phyloP scores from a whole-genome alignment of 2,113 vertebrate species.

The Phoenicopterus ruber region DNA sequence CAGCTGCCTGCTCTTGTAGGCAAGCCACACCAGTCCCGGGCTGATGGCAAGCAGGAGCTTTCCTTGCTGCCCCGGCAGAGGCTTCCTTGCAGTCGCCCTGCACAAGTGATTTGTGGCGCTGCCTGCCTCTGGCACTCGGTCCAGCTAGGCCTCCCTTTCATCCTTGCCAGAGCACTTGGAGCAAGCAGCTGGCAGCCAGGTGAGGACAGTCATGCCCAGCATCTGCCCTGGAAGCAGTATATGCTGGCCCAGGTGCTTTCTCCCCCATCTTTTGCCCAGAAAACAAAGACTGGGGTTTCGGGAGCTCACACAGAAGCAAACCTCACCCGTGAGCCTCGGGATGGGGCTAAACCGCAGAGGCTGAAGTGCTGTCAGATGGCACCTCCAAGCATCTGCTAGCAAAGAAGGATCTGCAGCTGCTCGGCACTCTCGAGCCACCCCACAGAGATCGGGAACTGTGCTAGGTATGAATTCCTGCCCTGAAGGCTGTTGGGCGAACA shows the following conservation, averaged over 20 bases:
- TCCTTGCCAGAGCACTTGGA: not conserved
- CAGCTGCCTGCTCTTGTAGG: not conserved
- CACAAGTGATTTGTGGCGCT: not conserved
- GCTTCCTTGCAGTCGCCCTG: not conserved
- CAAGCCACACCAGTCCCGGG: not conserved
- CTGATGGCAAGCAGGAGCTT: not conserved
- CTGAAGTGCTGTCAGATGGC: not conserved
- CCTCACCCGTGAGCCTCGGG: not conserved
- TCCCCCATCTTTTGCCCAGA: not conserved
- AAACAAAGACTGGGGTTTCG: not conserved
- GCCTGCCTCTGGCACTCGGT: not conserved
- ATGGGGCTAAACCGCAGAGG: not conserved
- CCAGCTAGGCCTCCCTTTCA: not conserved
- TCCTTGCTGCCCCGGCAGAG: not conserved
- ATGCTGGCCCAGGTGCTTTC: not conserved
- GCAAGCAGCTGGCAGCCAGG: not conserved
- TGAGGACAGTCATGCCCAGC: not conserved
- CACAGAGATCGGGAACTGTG: not conserved
- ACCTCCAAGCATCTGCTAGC: not conserved
- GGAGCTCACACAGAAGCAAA: not conserved
- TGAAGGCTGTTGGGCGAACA: not conserved
- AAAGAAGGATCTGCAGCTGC: not conserved
- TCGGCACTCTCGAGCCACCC: not conserved
- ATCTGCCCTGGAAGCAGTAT: not conserved
- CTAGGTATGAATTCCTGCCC: not conserved